Base-by-base conservation (phyloP, 2,797 vertebrate genomes). In the Vireo griseus region DNA sequence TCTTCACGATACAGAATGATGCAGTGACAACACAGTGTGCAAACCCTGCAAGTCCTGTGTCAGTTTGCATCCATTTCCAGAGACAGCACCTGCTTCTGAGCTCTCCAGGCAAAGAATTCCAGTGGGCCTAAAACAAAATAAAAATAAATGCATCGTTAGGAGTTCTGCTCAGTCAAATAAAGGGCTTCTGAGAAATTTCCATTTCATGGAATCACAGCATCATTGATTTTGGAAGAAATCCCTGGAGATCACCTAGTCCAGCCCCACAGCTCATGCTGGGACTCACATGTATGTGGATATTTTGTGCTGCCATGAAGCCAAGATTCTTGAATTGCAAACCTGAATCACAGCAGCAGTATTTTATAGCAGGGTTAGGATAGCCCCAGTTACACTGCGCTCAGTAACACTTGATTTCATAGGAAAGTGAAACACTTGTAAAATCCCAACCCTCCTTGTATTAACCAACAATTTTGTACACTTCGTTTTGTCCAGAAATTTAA, bases 111-210 rank as follows among this genome's bases (percentile, higher is more conserved):
- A 33, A 76, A 73, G 6, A 63, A 35, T 6, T 58, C 24, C 26
- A 16, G 10, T 35, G 29, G 16, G 6, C 14, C 24, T 67, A 42
- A 66, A 62, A 35, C 1, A 35, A 61, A 68, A 15, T 28, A 31
- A 62, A 69, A 52, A 25, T 25, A 50, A 67, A 54, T 61, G 3
- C 28, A 14, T 26, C 0, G 0, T 44, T 62, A 58, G 9, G 3
- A 52, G 7, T 92, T 75, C 33, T 51, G 2, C 16, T 71, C 25
- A 13, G 39, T 29, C 19, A 71, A 48, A 31, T 19, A 44, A 77
- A 31, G 15, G 13, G 29, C 22, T 86, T 13, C 52, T 25, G 45
- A 69, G 28, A 45, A 77, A 35, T 40, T 61, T 67, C 47, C 8
- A 20, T 50, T 72, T 72, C 58, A 37, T 1, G 9, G 54, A 80